phyloP scores from a whole-genome alignment of 2,113 vertebrate genomes.

The Myodes glareolus region DNA sequence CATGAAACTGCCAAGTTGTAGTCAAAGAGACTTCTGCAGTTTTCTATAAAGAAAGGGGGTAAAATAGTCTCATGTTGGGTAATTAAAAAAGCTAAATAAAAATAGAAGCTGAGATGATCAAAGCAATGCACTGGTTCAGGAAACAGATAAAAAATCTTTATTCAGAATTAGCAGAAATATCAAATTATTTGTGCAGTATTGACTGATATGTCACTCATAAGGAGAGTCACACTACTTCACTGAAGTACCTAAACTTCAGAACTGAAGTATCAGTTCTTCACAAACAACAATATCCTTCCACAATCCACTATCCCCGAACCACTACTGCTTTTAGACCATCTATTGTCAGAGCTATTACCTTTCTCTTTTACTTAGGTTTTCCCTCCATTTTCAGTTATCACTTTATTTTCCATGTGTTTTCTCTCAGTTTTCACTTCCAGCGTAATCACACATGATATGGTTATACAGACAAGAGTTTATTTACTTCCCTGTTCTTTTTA shows the following conservation, averaged over 20 bases:
- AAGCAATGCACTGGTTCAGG: not conserved
- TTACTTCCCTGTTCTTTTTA: not conserved
- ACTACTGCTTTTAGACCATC: not conserved
- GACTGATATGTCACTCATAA: not conserved
- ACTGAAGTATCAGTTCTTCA: not conserved
- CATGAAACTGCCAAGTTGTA: not conserved
- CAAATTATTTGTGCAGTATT: not conserved
- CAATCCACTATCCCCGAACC: not conserved
- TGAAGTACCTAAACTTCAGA: not conserved
- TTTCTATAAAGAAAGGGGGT: not conserved
- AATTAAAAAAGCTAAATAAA: conserved; percentile 24
- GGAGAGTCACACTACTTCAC: not conserved
- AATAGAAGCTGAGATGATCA: not conserved
- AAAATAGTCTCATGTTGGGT: not conserved
- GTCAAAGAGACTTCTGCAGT: not conserved
- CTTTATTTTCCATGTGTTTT: not conserved
- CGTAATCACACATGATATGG: not conserved
- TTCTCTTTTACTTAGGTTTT: not conserved
- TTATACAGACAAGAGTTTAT: not conserved
- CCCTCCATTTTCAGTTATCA: not conserved
- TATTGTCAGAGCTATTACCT: not conserved
- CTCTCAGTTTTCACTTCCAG: not conserved
- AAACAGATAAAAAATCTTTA: not conserved
- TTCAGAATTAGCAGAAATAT: not conserved
- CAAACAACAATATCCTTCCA: not conserved